Conservation (phyloP, 2,888 invertebrate species). For the Cremastobaeus sp. region DNA sequence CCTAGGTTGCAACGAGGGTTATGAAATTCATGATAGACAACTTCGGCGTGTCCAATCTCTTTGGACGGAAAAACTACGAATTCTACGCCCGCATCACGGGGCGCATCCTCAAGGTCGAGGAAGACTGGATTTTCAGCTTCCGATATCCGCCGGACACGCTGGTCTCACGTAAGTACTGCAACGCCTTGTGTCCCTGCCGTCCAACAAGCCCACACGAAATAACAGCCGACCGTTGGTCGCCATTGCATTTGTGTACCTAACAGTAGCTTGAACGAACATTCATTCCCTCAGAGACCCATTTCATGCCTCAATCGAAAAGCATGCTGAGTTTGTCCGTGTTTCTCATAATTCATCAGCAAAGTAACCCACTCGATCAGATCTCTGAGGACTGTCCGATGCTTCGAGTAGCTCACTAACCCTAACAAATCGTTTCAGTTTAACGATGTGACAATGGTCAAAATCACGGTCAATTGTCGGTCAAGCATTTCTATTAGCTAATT, state of each 20-base stretch:
- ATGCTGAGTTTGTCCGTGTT: not conserved
- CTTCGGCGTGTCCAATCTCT: constrained; percentile 96
- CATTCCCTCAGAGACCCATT: not conserved
- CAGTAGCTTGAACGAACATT: constrained; percentile 17
- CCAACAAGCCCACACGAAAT: no score
- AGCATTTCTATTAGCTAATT: no score
- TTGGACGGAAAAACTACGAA: constrained; percentile 96
- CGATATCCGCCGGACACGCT: constrained; percentile 87
- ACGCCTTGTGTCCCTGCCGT: no score
- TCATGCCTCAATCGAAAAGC: not conserved
- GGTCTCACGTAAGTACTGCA: constrained; percentile 80
- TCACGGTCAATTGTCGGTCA: no score
- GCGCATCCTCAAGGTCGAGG: constrained; percentile 92
- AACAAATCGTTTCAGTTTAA: not conserved
- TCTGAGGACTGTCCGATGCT: constrained; percentile 19
- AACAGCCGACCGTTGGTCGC: no score
- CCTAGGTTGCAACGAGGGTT: constrained; percentile 93
- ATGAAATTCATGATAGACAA: constrained; percentile 98
- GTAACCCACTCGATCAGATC: no score
- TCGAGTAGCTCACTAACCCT: constrained; percentile 35
- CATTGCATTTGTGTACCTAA: constrained; percentile 20
- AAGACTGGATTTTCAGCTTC: constrained; percentile 97
- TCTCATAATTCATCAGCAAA: not conserved
- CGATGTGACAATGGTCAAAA: constrained; percentile 22
- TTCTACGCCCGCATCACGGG: constrained; percentile 97